phyloP scores from a whole-genome alignment of 2,797 vertebrate species.

The Gallinago stenura region DNA sequence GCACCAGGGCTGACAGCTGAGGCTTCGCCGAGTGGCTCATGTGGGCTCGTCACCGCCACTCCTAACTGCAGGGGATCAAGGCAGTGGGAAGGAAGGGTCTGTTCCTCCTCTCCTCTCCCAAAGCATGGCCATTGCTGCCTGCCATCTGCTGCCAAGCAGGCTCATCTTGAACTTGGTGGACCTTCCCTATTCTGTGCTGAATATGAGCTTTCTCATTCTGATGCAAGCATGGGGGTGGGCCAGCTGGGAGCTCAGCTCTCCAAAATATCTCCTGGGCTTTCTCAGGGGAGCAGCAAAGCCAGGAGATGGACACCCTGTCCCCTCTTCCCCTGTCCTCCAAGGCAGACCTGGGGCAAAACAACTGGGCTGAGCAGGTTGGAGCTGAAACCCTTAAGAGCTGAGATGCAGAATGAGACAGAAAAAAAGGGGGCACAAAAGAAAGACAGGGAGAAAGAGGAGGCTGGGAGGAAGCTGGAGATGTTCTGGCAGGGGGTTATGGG shows the following conservation, averaged over 20 bases:
- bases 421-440: not conserved
- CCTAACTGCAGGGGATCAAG: not conserved
- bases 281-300: not conserved
- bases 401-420: rapidly evolving
- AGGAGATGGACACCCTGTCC: not conserved
- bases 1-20: not conserved
- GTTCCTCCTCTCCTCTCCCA: not conserved
- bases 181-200: not conserved
- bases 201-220: not conserved
- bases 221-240: not conserved
- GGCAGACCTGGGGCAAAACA: not conserved
- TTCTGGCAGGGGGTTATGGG: not conserved
- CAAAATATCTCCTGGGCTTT: not conserved
- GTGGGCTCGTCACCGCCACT: not conserved
- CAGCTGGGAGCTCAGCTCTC: not conserved
- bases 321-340: not conserved
- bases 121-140: rapidly evolving
- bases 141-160: rapidly evolving
- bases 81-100: rapidly evolving
- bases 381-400: not conserved
- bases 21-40: rapidly evolving
- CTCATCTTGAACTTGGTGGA: not conserved
- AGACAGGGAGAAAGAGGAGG: not conserved
- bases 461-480: not conserved
- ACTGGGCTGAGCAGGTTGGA: not conserved